Base-by-base conservation (phyloP, 1,140 invertebrate species). In the Drosophila malerkotliana region DNA sequence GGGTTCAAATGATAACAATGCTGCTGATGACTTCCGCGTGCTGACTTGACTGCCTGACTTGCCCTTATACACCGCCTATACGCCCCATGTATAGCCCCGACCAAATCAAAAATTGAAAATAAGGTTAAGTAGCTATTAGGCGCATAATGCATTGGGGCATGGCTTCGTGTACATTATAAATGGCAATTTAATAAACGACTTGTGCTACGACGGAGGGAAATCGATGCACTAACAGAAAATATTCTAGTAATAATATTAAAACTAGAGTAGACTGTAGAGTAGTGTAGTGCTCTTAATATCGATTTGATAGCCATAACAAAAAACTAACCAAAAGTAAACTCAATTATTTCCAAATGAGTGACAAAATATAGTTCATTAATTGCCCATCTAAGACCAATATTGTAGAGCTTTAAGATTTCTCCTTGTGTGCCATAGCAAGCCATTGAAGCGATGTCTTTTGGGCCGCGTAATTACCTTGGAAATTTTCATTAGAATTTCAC, bases 61-160 rank as follows among this genome's bases (percentile, higher is more conserved):
- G 5, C 15, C 7, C 44, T 12, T 47, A 47, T 47, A 47, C 18
- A 47, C 18, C 8, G 15, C 8, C 44, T 4, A 15, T 8, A 4
- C 44, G 5, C 26, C 26, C 6, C 3, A 18, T 24, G 34, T 32
- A 39, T 3, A 4, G 34, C 15, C 15, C 44, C 15, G 56, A 80
- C 60, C 75, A 66, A 87, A 87, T 87, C 83, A 87, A 87, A 85
- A 88, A 87, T 87, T 88, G 83, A 87, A 87, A 87, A 87, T 87
- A 87, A 88, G 83, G 83, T 82, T 87, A 87, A 87, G 83, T 87
- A 82, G 83, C 83, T 87, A 88, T 87, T 87, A 87, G 49, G 47
- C 49, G 54, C 72, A 87, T 72, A 87, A 82, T 78, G 74, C 52
- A 51, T 39, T 30, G 39, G 41, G 68, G 62, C 58, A 59, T 56